A percentile compares a stretch with the other conserved stretches of the same genome.
phyloP scores from a whole-genome alignment of 2,888 invertebrate species.

The Melieria crassipennis region DNA sequence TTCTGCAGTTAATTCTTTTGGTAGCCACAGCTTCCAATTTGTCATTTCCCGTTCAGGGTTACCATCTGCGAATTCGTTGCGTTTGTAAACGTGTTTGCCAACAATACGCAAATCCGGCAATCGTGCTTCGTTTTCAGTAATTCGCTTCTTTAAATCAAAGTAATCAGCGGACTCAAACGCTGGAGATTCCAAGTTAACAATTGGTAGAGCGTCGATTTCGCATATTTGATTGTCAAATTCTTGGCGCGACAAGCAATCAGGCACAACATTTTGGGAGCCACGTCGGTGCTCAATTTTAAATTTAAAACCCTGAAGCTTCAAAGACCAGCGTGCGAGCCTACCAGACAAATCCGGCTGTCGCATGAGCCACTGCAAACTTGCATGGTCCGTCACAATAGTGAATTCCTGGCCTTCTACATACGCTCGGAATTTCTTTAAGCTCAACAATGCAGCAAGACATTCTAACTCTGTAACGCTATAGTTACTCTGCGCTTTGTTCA shows the following conservation, averaged over 20 bases:
- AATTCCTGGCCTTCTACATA: slow-evolving; percentile 26
- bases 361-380: slow-evolving; percentile 21
- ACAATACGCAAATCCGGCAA: slow-evolving; percentile 22
- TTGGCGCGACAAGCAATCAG: slow-evolving; percentile 16
- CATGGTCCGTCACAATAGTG: slow-evolving; percentile 17
- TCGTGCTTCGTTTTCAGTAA: background rate
- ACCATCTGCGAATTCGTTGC: background rate
- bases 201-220: background rate
- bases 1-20: no score
- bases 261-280: slow-evolving; percentile 19
- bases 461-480: slow-evolving; percentile 27
- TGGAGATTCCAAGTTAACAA: background rate
- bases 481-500: slow-evolving; percentile 35
- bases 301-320: slow-evolving; percentile 16
- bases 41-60: no score
- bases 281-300: slow-evolving; percentile 16
- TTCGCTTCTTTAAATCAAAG: background rate
- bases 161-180: slow-evolving; percentile 17
- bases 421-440: slow-evolving; percentile 20
- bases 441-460: slow-evolving; percentile 10
- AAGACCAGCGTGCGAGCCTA: no score
- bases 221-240: background rate
- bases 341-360: slow-evolving; percentile 28
- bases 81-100: slow-evolving; percentile 14
- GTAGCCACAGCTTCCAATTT: no score